phyloP scores from a whole-genome alignment of 1,140 invertebrate genomes.

The Eriocheir sinensis region DNA sequence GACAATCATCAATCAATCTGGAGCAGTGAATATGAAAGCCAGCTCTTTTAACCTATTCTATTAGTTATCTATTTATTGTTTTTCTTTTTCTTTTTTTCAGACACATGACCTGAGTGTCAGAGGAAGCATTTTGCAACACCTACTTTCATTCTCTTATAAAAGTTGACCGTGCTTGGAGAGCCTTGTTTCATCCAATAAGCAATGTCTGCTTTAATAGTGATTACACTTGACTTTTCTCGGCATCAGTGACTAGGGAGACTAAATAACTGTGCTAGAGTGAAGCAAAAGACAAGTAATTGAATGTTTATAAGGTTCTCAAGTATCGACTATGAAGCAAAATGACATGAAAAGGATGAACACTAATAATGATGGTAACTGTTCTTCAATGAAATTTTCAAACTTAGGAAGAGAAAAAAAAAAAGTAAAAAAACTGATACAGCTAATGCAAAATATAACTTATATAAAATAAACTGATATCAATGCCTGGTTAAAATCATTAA shows the following conservation, averaged over 20 bases:
- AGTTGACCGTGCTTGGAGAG: slow-evolving; percentile 12
- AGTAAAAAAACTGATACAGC: neutral
- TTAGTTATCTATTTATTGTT: no score
- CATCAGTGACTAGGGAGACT: slow-evolving; percentile 11
- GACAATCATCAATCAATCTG: no score
- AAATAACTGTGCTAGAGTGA: neutral
- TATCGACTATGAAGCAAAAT: neutral
- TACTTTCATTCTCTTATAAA: neutral
- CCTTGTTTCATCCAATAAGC: slow-evolving; percentile 23
- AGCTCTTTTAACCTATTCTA: no score
- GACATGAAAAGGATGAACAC: neutral
- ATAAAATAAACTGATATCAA: neutral
- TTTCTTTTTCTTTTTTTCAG: no score
- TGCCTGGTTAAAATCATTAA: neutral
- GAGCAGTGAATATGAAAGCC: no score
- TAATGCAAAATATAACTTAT: neutral
- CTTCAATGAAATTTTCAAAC: neutral
- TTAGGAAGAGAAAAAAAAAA: neutral
- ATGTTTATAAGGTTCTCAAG: neutral
- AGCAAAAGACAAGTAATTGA: neutral
- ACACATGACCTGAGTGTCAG: no score
- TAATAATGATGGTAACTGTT: neutral
- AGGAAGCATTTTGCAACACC: neutral
- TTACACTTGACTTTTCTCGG: neutral
- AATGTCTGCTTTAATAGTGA: slow-evolving; percentile 16